A percentile compares a stretch with the other conserved stretches of the same genome.
These are phyloP conservation scores for Vireo griseus DNA, from an alignment of 2,797 vertebrate species.

Conservation along the genomic window DNA sequence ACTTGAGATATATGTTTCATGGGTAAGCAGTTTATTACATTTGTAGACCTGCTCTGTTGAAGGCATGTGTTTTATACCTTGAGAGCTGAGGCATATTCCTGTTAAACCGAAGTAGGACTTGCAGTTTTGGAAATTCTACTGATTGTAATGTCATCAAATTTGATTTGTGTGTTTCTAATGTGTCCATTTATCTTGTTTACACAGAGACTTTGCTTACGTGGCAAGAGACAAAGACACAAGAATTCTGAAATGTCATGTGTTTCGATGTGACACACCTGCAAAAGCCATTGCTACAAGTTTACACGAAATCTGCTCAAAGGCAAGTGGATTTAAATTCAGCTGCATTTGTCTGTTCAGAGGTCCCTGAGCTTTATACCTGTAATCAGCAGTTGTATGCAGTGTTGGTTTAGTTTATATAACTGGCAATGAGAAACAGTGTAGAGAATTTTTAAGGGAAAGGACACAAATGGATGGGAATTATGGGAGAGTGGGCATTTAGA, in stretches of 20 bases:
- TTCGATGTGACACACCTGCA: slow-evolving; percentile 97
- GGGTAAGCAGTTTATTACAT: not conserved
- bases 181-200: slow-evolving; percentile 17
- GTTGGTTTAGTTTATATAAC: not conserved
- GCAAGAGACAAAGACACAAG: slow-evolving; percentile 96
- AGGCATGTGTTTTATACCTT: not conserved
- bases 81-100: not conserved
- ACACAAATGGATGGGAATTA: fast-evolving
- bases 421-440: fast-evolving
- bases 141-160: not conserved
- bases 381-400: not conserved
- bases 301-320: slow-evolving; percentile 98
- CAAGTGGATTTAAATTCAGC: slow-evolving; percentile 61
- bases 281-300: slow-evolving; percentile 96
- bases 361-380: not conserved
- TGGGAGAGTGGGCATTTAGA: not conserved
- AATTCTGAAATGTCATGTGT: slow-evolving; percentile 98
- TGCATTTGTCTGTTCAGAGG: not conserved
- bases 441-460: not conserved
- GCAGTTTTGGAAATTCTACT: not conserved
- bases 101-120: not conserved
- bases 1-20: not conserved
- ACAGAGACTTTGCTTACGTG: slow-evolving; percentile 97
- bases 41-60: not conserved
- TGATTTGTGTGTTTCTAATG: not conserved